Evolutionary conservation across 2,113 vertebrate genomes (phyloP).

Genomic region (Quiscalus mexicanus): DNA sequence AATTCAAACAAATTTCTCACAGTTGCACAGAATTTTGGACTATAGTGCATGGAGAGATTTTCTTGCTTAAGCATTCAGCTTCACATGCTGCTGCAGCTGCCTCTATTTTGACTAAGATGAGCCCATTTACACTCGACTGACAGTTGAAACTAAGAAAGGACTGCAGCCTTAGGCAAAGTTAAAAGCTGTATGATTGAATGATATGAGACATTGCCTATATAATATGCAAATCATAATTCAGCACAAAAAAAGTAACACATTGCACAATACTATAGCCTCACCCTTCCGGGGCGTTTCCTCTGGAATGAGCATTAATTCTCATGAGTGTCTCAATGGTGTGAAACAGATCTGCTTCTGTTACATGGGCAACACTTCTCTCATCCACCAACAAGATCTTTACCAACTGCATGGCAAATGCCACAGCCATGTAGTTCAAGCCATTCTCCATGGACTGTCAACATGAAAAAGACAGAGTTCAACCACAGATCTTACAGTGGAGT

Average conservation of each 20-base stretch:
- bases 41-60: not conserved
- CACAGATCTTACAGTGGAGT: not conserved
- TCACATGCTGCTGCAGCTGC: not conserved
- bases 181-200: not conserved
- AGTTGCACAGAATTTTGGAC: not conserved
- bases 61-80: not conserved
- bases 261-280: slow-evolving; percentile 64
- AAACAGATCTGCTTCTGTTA: slow-evolving; percentile 97
- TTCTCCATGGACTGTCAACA: slow-evolving; percentile 95
- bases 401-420: slow-evolving; percentile 98
- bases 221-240: not conserved
- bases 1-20: not conserved
- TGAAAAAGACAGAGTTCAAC: not conserved
- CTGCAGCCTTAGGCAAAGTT: not conserved
- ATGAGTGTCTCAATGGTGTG: slow-evolving; percentile 98
- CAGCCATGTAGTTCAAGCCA: slow-evolving; percentile 98
- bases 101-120: not conserved
- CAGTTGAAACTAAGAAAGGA: not conserved
- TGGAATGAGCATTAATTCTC: slow-evolving; percentile 98
- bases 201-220: accelerated
- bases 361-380: slow-evolving; percentile 92
- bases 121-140: not conserved
- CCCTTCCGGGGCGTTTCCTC: slow-evolving; percentile 98
- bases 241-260: not conserved
- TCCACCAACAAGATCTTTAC: slow-evolving; percentile 97